Conservation (phyloP, 2,113 vertebrate species). For the Cochlearius cochlearius region DNA sequence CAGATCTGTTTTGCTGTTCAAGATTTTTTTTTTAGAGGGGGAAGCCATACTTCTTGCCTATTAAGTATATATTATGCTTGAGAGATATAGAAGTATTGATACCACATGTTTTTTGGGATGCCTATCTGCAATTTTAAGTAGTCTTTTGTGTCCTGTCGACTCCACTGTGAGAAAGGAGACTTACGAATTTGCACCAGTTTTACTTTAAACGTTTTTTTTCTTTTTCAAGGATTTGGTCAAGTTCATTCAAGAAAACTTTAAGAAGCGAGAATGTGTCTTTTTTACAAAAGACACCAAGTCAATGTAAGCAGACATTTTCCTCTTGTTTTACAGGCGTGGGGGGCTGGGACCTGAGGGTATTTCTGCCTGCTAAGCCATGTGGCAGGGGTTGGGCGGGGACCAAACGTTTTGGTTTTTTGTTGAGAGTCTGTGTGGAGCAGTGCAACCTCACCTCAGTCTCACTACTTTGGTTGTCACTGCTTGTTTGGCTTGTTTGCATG, state of each 20-base stretch:
- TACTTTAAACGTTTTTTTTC: neutral
- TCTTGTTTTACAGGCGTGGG: fast-evolving
- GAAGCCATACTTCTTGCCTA: neutral
- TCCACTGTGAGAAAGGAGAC: neutral
- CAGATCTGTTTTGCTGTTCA: neutral
- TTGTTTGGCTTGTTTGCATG: neutral
- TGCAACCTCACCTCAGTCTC: neutral
- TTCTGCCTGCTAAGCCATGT: neutral
- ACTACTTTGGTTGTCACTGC: fast-evolving
- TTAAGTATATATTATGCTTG: neutral
- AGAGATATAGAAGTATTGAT: neutral
- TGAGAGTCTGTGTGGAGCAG: neutral
- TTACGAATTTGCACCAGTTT: neutral
- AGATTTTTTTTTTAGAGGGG: neutral
- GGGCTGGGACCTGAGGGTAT: neutral
- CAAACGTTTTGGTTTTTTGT: neutral
- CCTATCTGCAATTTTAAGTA: neutral
- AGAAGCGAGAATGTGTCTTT: slow-evolving; percentile 80
- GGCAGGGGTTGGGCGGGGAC: neutral
- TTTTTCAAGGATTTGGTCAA: slow-evolving; percentile 73
- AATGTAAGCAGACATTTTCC: slow-evolving; percentile 63
- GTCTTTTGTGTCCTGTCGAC: neutral
- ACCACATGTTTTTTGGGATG: neutral
- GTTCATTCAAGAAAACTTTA: slow-evolving; percentile 81
- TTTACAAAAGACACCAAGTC: slow-evolving; percentile 79